Evolutionary conservation across 2,888 invertebrate genomes (phyloP).

Genomic region (Isotomurus palustris): DNA sequence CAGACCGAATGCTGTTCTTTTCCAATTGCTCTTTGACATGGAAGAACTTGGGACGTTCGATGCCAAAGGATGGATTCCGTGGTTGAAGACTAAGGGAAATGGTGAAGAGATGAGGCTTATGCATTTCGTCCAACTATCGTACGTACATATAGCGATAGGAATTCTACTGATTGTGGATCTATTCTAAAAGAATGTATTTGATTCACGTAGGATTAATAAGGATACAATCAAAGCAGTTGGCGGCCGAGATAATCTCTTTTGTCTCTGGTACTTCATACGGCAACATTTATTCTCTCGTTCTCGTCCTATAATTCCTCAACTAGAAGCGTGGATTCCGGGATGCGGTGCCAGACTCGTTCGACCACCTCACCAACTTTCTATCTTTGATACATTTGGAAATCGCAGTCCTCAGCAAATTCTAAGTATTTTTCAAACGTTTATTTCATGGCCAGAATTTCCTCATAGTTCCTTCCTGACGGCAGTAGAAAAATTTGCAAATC

Average conservation of each 20-base stretch:
- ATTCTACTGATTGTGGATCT: no score
- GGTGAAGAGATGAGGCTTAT: conserved; percentile 3
- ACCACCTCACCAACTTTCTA: conserved; percentile 62
- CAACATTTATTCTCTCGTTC: conserved; percentile 60
- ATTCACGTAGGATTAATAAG: conserved; percentile 59
- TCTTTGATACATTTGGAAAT: conserved; percentile 69
- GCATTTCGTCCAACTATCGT: no score
- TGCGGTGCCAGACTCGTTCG: conserved; percentile 64
- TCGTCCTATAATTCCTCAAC: conserved; percentile 62
- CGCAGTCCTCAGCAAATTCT: conserved; percentile 61
- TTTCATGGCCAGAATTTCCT: conserved; percentile 62
- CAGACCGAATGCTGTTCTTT: conserved; percentile 59
- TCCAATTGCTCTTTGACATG: conserved; percentile 64
- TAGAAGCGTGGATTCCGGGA: conserved; percentile 74
- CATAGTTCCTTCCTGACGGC: conserved; percentile 62
- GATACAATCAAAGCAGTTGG: conserved; percentile 39
- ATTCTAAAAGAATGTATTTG: no score
- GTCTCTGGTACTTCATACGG: conserved; percentile 66
- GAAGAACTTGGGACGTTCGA: conserved; percentile 60
- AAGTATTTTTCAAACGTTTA: conserved; percentile 61
- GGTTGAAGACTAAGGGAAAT: conserved; percentile 47
- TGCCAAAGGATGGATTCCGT: conserved; percentile 63
- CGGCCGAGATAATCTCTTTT: conserved; percentile 55
- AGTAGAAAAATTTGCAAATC: conserved; percentile 58
- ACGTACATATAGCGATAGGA: no score